phyloP scores from a whole-genome alignment of 1,140 invertebrate genomes.

The Tribolium madens region DNA sequence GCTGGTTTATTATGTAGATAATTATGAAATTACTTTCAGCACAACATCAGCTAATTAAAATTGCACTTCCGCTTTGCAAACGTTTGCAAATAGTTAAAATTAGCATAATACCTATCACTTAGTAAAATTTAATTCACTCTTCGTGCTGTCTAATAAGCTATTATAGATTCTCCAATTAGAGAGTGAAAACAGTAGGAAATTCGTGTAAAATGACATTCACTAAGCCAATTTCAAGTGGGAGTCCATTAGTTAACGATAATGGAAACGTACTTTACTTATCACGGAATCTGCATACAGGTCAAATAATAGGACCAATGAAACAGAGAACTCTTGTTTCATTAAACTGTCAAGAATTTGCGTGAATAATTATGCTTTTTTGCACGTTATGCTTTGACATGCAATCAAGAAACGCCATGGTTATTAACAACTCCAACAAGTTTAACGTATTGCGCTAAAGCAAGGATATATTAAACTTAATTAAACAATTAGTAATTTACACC shows the following conservation, averaged over 20 bases:
- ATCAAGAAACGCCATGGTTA: conserved; percentile 20
- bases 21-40: not conserved
- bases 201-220: conserved; percentile 13
- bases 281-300: conserved; percentile 33
- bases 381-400: conserved; percentile 34
- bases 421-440: not conserved
- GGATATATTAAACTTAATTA: not conserved
- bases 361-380: conserved; percentile 31
- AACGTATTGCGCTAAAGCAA: not conserved
- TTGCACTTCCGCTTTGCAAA: not conserved
- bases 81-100: not conserved
- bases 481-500: not conserved
- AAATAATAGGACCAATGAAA: conserved; percentile 32
- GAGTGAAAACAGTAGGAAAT: conserved; percentile 1
- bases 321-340: conserved; percentile 28
- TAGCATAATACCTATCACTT: not conserved
- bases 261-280: conserved; percentile 32
- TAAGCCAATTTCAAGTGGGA: conserved; percentile 2
- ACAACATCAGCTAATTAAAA: not conserved
- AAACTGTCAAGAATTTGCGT: conserved; percentile 36
- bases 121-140: not conserved
- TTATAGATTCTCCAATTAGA: not conserved
- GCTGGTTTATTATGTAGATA: not conserved
- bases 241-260: conserved; percentile 34
- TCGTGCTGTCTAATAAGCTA: not conserved